Percentiles rank a stretch among this genome's conserved stretches.
Conservation (phyloP, 2,113 vertebrate species). For the Nothocercus julius region DNA sequence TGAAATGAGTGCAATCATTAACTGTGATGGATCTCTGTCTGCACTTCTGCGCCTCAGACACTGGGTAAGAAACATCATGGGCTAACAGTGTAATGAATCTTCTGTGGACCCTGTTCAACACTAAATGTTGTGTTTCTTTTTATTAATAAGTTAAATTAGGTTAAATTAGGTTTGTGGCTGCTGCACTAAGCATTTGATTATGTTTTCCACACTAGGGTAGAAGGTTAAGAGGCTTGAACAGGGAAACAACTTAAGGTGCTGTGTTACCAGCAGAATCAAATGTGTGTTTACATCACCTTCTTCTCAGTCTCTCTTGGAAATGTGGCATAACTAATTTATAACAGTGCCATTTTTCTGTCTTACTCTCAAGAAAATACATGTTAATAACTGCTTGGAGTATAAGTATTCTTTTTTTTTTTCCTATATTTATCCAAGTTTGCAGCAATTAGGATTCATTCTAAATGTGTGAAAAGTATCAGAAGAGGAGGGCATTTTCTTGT, state of each 20-base stretch:
- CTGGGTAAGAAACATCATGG: not conserved
- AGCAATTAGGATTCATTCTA: not conserved
- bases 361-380: not conserved
- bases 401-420: not conserved
- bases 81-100: slow-evolving; percentile 20
- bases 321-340: not conserved
- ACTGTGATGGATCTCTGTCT: not conserved
- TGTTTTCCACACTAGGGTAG: not conserved
- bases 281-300: not conserved
- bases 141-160: not conserved
- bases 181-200: not conserved
- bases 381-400: not conserved
- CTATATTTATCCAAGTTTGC: not conserved
- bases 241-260: not conserved
- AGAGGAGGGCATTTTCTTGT: not conserved
- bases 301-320: not conserved
- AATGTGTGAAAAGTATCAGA: not conserved
- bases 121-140: not conserved
- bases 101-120: not conserved
- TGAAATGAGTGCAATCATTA: not conserved
- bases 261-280: not conserved
- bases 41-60: not conserved
- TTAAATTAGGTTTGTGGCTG: not conserved
- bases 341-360: not conserved
- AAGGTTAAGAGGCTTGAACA: not conserved